Base-by-base conservation (phyloP, 2,113 vertebrate species). In the Eurypyga helias region DNA sequence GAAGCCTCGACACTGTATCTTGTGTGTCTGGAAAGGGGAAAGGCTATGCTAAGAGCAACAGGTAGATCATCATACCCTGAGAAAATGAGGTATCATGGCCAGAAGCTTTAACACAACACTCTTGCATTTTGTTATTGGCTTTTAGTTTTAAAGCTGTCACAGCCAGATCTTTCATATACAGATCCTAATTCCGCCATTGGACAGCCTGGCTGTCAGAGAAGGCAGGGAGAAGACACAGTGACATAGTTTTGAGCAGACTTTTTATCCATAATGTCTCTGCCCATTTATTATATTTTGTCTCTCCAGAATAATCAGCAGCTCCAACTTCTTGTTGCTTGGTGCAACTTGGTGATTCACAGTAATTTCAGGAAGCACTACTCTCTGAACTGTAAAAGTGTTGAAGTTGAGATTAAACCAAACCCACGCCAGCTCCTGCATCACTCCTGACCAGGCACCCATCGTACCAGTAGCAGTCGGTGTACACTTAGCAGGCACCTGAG, bases 351-450 rank as follows among this genome's bases (percentile, higher is more conserved):
- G 15, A 57, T 83, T 75, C 45, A 38, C 17, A 51, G 16, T 61
- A 1, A 67, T 38, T n/a, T 62, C 55, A 81, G 45, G 10, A 81
- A 71, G 23, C 33, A 38, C 19, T 8, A 7, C 11, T 66, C 91
- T 46, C 17, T 70, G 28, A 77, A 48, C 29, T 54, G 15, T 2
- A 3, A 1, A 41, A 77, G 9, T 7, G 11, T 5, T 2, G 1
- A 69, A 60, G 33, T 26, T 70, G 33, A 61, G 52, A 67, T 31
- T 28, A 43, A n/a, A 83, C 17, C 33, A 71, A 85, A 73, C 10
- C 8, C 57, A 64, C 58, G 36, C 0, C 15, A 75, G 11, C 4
- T 84, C 17, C 23, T 1, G 2, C n/a, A 70, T 11, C 0, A 0
- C 5, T 16, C 36, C 36, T 75, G 46, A 18, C 24, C 31, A 21